A percentile compares a stretch with the other conserved stretches of the same genome.
These are phyloP conservation scores for Crocidura indochinensis DNA, from an alignment of 2,797 vertebrate genomes.

Conservation along the genomic window DNA sequence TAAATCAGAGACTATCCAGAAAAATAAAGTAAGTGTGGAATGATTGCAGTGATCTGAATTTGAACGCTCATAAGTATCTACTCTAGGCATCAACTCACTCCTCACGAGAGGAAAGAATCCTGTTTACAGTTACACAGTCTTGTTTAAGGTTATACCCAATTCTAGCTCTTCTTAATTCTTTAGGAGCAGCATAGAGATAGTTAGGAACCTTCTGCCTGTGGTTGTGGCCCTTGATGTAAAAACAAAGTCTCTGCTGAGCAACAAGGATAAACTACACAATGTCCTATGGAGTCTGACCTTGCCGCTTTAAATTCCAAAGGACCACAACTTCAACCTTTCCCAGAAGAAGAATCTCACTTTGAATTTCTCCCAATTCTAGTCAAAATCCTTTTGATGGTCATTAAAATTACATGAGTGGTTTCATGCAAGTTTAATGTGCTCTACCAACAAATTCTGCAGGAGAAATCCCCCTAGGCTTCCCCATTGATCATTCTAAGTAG, in stretches of 20 bases:
- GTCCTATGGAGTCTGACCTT: background rate
- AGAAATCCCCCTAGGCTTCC: constrained; percentile 66
- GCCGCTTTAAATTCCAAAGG: background rate
- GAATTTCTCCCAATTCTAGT: constrained; percentile 71
- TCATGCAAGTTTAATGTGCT: constrained; percentile 82
- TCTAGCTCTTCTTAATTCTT: background rate
- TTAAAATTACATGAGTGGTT: constrained; percentile 79
- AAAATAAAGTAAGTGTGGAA: no score
- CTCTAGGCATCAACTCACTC: background rate
- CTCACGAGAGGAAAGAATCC: background rate
- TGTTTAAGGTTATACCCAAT: background rate
- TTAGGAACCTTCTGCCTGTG: background rate
- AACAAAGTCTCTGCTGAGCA: background rate
- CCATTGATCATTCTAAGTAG: constrained; percentile 81
- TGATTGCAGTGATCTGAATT: background rate
- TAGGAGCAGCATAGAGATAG: background rate
- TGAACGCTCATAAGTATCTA: background rate
- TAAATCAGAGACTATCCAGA: background rate
- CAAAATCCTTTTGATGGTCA: constrained; percentile 75
- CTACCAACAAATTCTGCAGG: constrained; percentile 75
- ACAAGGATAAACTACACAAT: accelerated
- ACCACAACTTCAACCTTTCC: constrained; percentile 35
- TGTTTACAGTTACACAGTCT: background rate
- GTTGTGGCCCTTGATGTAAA: background rate
- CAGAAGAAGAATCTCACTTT: constrained; percentile 54